Evolutionary conservation across 2,797 vertebrate genomes (phyloP).

Genomic region (Periparus ater): DNA sequence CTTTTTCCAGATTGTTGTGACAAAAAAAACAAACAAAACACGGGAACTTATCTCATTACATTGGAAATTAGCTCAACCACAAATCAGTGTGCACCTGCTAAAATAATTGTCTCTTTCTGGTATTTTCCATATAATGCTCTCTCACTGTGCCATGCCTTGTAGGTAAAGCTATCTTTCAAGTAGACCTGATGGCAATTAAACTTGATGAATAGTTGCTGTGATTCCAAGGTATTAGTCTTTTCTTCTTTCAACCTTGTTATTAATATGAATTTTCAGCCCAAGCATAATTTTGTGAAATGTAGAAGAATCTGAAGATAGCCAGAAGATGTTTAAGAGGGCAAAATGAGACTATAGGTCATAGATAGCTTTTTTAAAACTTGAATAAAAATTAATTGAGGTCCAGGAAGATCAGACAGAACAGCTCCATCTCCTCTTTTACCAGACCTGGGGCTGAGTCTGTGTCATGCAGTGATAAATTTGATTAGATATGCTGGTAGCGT

Average conservation of each 20-base stretch:
- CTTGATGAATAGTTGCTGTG: slow-evolving; percentile 39
- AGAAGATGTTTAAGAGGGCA: slow-evolving; percentile 44
- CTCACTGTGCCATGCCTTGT: neutral
- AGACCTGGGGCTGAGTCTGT: slow-evolving; percentile 34
- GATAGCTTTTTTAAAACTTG: slow-evolving; percentile 52
- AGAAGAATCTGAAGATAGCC: slow-evolving; percentile 53
- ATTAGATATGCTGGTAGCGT: slow-evolving; percentile 48
- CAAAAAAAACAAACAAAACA: neutral
- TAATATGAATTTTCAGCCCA: slow-evolving; percentile 48
- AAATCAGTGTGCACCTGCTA: neutral
- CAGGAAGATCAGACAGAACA: slow-evolving; percentile 63
- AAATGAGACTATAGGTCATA: slow-evolving; percentile 54
- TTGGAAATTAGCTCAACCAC: neutral
- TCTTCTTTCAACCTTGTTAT: slow-evolving; percentile 21
- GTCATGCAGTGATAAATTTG: slow-evolving; percentile 43
- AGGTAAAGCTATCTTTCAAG: slow-evolving; percentile 16
- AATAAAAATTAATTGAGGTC: slow-evolving; percentile 65
- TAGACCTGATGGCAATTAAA: slow-evolving; percentile 42
- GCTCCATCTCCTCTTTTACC: slow-evolving; percentile 58
- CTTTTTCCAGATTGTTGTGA: neutral
- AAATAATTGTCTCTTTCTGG: slow-evolving; percentile 15
- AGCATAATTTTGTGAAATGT: neutral
- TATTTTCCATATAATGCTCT: neutral
- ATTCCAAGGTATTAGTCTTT: slow-evolving; percentile 50
- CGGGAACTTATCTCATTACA: neutral